Conservation (phyloP, 2,113 vertebrate genomes). For the Cephalopterus ornatus region DNA sequence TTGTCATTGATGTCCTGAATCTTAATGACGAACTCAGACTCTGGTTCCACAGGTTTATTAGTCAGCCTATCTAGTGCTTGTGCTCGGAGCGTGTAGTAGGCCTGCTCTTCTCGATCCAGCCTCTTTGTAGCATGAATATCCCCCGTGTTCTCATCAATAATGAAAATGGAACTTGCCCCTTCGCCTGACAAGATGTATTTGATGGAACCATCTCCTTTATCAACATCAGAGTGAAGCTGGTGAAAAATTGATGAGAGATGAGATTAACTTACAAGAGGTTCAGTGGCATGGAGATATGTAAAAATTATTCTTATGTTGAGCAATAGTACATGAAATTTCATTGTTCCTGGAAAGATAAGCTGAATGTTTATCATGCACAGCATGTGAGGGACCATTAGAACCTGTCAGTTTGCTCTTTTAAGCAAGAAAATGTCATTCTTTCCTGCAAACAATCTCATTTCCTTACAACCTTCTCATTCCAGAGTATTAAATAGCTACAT, state of each 20-base stretch:
- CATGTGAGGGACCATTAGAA: neutral
- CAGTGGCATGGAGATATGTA: slow-evolving; percentile 61
- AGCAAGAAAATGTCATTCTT: slow-evolving; percentile 12
- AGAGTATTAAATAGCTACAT: neutral
- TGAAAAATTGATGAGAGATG: slow-evolving; percentile 75
- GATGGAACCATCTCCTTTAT: slow-evolving; percentile 93
- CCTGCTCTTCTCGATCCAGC: slow-evolving; percentile 92
- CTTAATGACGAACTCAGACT: slow-evolving; percentile 94
- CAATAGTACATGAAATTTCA: slow-evolving; percentile 30
- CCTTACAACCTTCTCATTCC: neutral
- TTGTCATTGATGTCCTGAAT: slow-evolving; percentile 99
- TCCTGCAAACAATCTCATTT: slow-evolving; percentile 28
- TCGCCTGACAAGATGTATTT: slow-evolving; percentile 95
- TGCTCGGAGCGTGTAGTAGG: slow-evolving; percentile 92
- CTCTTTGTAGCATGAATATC: slow-evolving; percentile 97
- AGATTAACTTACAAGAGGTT: slow-evolving; percentile 75
- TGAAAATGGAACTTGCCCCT: slow-evolving; percentile 95
- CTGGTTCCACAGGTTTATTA: slow-evolving; percentile 88
- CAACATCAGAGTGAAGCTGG: slow-evolving; percentile 97
- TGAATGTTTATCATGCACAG: neutral
- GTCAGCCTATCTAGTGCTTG: slow-evolving; percentile 89
- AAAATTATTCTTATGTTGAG: slow-evolving; percentile 59
- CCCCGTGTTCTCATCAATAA: slow-evolving; percentile 96
- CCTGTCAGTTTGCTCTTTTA: neutral
- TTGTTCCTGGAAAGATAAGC: slow-evolving; percentile 62